phyloP scores from a whole-genome alignment of 1,140 invertebrate species.

The Drusus annulatus region DNA sequence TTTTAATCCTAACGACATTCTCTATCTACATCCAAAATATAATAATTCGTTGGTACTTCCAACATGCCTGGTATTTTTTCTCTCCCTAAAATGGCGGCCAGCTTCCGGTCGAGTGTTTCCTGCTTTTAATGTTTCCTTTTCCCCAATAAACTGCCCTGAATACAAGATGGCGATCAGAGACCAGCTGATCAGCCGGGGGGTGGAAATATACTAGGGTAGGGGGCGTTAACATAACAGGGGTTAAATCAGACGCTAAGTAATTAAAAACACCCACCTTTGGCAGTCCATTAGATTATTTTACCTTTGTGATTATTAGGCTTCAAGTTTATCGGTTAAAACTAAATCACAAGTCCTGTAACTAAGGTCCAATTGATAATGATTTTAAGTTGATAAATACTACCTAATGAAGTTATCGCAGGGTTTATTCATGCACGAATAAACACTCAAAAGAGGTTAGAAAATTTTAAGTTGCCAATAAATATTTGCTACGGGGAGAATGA shows the following conservation, averaged over 20 bases:
- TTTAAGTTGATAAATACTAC: too few relatives aligned
- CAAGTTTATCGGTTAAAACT: too few relatives aligned
- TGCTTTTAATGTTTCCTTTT: slow-evolving; percentile 33
- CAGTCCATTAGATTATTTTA: too few relatives aligned
- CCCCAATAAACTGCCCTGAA: slow-evolving; percentile 7
- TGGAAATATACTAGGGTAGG: not conserved
- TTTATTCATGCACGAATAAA: too few relatives aligned
- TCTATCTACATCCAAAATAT: not conserved
- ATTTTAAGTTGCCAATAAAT: too few relatives aligned
- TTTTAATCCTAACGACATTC: not conserved
- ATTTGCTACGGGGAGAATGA: too few relatives aligned
- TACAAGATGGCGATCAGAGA: slow-evolving; percentile 7
- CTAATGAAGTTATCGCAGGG: too few relatives aligned
- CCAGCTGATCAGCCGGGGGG: not conserved
- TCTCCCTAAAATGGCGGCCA: slow-evolving; percentile 29
- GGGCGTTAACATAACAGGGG: not conserved
- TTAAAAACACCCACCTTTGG: not conserved
- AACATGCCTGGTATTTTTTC: not conserved
- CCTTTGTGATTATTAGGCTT: too few relatives aligned
- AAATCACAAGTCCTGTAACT: too few relatives aligned
- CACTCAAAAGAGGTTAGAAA: too few relatives aligned
- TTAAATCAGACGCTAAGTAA: slow-evolving; percentile 17
- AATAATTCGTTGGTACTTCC: not conserved
- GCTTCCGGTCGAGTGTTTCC: slow-evolving; percentile 29
- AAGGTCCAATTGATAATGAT: too few relatives aligned